Evolutionary conservation across 2,888 invertebrate species (phyloP), one percentile per base, ranked within the genome.

Genomic region (Chrysolina oricalcia): DNA sequence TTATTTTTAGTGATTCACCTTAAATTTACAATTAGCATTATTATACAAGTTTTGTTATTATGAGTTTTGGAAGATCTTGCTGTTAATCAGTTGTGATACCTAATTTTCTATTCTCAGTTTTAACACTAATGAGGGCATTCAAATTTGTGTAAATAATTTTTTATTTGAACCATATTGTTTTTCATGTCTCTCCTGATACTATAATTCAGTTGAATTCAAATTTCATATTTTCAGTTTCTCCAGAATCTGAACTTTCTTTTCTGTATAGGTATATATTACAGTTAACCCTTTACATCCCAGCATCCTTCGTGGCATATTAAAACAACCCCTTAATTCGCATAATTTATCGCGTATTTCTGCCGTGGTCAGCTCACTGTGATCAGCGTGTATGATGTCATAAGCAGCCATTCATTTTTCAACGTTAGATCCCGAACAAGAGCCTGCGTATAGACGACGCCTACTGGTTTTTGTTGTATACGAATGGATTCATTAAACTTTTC

Each of bases 351-450:
- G 71, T 74, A 79, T 13, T 78, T 69, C 82, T 83, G 83, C 76
- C 73, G 53, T 78, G 83, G 83, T 83, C 83, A 83, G 80, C 78
- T 82, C 73, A 69, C 73, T 73, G 70, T 72, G 78, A 80, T 81
- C 81, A 82, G 79, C 81, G 80, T 80, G 81, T 80, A 78, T 79
- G 80, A 71, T 82, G 82, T 83, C 82, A 82, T 74, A 72, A 78
- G 76, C 82, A 83, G 78, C 78, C 78, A 76, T 81, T 81, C 81
- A 83, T 83, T 83, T 83, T 83, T 83, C 83, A 83, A 78, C 74
- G 78, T 80, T 81, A 80, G 80, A 79, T 77, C 72, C 73, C 70
- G 74, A 74, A 77, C 76, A 79, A 80, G 82, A 76, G 75, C 78
- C 64, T 64, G 73, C 56, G 8, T 35, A 35, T 35, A 63, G 73